Evolutionary conservation across 2,888 invertebrate species (phyloP), one percentile per base, ranked within the genome.

Genomic region (Drosophila mayaguana): DNA sequence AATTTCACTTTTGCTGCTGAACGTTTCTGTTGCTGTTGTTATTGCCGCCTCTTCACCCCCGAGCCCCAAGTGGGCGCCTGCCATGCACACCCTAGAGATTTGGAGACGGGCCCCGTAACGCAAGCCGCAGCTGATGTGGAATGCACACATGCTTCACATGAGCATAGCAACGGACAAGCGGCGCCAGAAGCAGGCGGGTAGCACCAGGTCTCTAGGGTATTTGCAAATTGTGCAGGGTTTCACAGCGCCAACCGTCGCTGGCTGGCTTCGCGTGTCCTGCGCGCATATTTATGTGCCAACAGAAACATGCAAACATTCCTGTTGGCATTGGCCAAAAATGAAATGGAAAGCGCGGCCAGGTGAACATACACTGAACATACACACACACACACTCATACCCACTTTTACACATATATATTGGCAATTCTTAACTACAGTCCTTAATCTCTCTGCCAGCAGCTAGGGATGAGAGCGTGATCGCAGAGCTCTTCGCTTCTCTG

Each of bases 311-410:
- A 78, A 80, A 76, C 72, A 80, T 68, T 75, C 72, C 66, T 40
- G 61, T 67, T 68, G 61, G 63, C 66, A 70, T 62, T 48, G 53
- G 42, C 68, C 60, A 69, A 60, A 77, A 86, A 67, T 66, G 83
- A 86, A 83, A 83, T 83, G 84, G 84, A 83, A 83, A 83, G 84
- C 83, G 80, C 84, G 61, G 53, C 55, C 82, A 80, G 77, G 81
- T 81, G 67, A 68, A 32, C 32, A 50, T 32, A 50, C 54, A 67
- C 51, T 9, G 18, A 16, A 65, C 48, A 42, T 62, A 57, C 48
- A 42, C 28, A 42, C 45, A 8, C 8, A 42, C 63, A 57, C 60
- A 45, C 38, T 34, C 40, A 48, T 48, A 42, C 68, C 54, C 63
- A 46, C 22, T n/a, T 22, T 36, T 54, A 40, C 14, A 46, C 62